A percentile compares a stretch with the other conserved stretches of the same genome.
Conservation (phyloP, 2,113 vertebrate genomes). For the Tupaia tana region DNA sequence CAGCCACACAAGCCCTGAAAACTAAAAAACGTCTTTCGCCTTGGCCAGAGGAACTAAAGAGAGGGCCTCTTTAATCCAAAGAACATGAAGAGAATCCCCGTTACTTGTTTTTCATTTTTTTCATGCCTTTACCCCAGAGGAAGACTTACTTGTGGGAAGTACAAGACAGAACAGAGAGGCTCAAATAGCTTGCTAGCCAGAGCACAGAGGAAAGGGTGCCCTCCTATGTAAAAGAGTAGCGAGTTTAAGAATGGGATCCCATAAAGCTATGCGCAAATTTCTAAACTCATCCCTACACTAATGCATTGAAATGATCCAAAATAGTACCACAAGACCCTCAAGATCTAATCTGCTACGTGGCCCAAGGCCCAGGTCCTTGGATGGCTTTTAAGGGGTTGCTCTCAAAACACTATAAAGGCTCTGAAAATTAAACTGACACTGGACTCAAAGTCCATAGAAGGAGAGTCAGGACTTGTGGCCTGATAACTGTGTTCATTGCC, state of each 20-base stretch:
- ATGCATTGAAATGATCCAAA: not conserved
- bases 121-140: not conserved
- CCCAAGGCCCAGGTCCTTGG: not conserved
- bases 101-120: not conserved
- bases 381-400: not conserved
- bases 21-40: not conserved
- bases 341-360: not conserved
- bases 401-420: not conserved
- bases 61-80: not conserved
- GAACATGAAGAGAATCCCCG: not conserved
- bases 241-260: not conserved
- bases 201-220: not conserved
- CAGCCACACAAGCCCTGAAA: not conserved
- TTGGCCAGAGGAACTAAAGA: not conserved
- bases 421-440: not conserved
- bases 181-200: too few species aligned
- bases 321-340: not conserved
- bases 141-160: not conserved
- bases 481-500: not conserved
- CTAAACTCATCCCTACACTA: not conserved
- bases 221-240: too few species aligned
- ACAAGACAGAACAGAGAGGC: not conserved
- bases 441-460: not conserved
- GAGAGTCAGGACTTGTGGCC: too few species aligned
- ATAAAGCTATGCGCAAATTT: not conserved